phyloP scores from a whole-genome alignment of 2,797 vertebrate species.

The Macropus fuliginosus region DNA sequence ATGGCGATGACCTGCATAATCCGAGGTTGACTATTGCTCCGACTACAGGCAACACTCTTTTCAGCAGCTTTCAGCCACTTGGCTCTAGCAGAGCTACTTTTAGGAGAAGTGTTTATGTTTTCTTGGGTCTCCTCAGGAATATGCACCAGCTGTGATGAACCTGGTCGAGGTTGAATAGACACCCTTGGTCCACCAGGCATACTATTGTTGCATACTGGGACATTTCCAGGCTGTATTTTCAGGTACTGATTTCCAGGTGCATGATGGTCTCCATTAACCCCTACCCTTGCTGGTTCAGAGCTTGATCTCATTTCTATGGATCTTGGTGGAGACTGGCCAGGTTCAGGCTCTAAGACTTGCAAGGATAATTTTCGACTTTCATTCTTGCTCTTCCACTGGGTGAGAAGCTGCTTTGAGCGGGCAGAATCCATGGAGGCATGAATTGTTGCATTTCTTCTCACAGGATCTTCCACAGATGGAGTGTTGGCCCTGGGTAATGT shows the following conservation, averaged over 20 bases:
- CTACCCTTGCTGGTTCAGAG: slow-evolving; percentile 90
- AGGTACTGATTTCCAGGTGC: slow-evolving; percentile 86
- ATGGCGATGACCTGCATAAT: slow-evolving; percentile 98
- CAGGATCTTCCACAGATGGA: slow-evolving; percentile 92
- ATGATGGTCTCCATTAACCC: slow-evolving; percentile 91
- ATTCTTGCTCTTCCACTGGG: slow-evolving; percentile 98
- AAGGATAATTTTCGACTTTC: slow-evolving; percentile 93
- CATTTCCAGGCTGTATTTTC: slow-evolving; percentile 88
- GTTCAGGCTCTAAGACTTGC: slow-evolving; percentile 91
- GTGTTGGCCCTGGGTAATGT: slow-evolving; percentile 96
- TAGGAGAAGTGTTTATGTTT: slow-evolving; percentile 88
- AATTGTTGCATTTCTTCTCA: slow-evolving; percentile 92
- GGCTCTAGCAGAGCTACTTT: slow-evolving; percentile 88
- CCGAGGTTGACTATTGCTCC: slow-evolving; percentile 92
- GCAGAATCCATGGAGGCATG: slow-evolving; percentile 96
- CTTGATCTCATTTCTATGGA: slow-evolving; percentile 93
- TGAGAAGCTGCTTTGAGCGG: slow-evolving; percentile 96
- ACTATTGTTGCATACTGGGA: slow-evolving; percentile 92
- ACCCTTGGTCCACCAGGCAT: slow-evolving; percentile 93
- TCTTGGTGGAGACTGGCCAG: slow-evolving; percentile 91
- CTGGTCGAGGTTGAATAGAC: slow-evolving; percentile 94
- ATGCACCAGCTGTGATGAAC: slow-evolving; percentile 97
- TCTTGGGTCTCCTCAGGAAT: slow-evolving; percentile 98
- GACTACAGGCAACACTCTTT: slow-evolving; percentile 90
- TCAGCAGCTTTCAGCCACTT: slow-evolving; percentile 96